Evolutionary conservation across 2,113 vertebrate species (phyloP).

Genomic region (Microtus pennsylvanicus): DNA sequence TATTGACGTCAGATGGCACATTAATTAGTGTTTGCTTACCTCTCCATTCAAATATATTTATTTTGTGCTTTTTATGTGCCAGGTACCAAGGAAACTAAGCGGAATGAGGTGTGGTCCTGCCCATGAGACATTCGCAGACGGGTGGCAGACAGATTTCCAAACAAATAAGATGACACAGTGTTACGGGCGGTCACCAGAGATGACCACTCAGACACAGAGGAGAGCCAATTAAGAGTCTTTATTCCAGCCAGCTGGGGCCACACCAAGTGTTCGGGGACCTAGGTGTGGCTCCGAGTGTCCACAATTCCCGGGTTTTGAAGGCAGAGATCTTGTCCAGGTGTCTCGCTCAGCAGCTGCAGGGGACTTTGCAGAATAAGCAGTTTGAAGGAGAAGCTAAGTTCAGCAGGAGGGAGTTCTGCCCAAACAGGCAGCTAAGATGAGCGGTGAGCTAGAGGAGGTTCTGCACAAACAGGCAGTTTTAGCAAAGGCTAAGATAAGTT

Average conservation of each 20-base stretch:
- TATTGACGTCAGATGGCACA: conserved; percentile 9
- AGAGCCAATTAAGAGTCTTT: not conserved
- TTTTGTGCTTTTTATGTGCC: conserved; percentile 43
- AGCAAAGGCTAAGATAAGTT: not conserved
- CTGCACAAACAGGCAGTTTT: not conserved
- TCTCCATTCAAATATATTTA: conserved; percentile 43
- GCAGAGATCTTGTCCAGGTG: not conserved
- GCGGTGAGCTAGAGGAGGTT: not conserved
- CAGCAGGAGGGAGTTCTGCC: no score
- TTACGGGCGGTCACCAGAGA: not conserved
- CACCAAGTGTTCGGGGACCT: not conserved
- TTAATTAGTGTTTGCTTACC: conserved; percentile 41
- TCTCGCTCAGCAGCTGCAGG: not conserved
- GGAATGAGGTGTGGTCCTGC: conserved; percentile 7
- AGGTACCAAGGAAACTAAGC: conserved; percentile 46
- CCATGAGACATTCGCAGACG: conserved; percentile 37
- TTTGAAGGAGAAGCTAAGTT: not conserved
- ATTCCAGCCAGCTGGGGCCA: not conserved
- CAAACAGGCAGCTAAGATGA: not conserved
- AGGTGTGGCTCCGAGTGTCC: not conserved
- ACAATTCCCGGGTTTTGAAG: not conserved
- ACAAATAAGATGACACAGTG: conserved; percentile 26
- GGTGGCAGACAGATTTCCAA: conserved; percentile 40
- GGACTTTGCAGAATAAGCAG: not conserved
- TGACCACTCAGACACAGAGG: not conserved